Base-by-base conservation (phyloP, 2,113 vertebrate species). In the Crypturellus undulatus region DNA sequence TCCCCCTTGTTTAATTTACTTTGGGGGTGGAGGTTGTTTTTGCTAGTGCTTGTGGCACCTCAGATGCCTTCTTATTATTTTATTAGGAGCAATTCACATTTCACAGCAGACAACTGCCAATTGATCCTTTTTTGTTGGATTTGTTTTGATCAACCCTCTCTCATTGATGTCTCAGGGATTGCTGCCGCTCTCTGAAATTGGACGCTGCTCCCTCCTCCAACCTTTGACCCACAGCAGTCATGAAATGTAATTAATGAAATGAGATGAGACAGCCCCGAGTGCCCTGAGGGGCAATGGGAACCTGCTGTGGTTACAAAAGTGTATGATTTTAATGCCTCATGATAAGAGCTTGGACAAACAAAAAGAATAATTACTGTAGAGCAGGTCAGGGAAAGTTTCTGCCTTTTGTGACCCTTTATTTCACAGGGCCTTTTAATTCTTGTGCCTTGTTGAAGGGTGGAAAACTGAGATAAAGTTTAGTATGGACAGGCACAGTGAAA, bases 201-300 rank as follows among this genome's bases (percentile, higher is more conserved):
- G 94, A 95, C 70, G 26, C 90, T 84, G 90, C 82, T 92, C 92
- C 80, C 56, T 96, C 84, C 79, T 97, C 95, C 81, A 95, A 87
- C 94, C 96, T 93, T 93, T 94, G 96, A 97, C 96, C 97, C 89
- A 80, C 80, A 47, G 79, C 83, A 95, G 95, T 97, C 94, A 32
- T 97, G 96, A 98, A 96, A 97, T 96, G 95, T 96, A 98, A 97
- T 98, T 98, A 98, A 97, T 96, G 79, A 96, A 98, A 98, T 97
- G 92, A 96, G 95, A 97, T 94, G 90, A 98, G 97, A 97, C 97
- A 97, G 80, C 81, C 84, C 94, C 5, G 8, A 75, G 63, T 90
- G 87, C 93, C 97, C 94, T 85, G 78, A 95, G 84, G 94, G 88
- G 97, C 93, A 96, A 59, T 96, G 96, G 94, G 94, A 97, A 96